Base-by-base conservation (phyloP, 2,888 invertebrate genomes). In the Copidosoma aretas region DNA sequence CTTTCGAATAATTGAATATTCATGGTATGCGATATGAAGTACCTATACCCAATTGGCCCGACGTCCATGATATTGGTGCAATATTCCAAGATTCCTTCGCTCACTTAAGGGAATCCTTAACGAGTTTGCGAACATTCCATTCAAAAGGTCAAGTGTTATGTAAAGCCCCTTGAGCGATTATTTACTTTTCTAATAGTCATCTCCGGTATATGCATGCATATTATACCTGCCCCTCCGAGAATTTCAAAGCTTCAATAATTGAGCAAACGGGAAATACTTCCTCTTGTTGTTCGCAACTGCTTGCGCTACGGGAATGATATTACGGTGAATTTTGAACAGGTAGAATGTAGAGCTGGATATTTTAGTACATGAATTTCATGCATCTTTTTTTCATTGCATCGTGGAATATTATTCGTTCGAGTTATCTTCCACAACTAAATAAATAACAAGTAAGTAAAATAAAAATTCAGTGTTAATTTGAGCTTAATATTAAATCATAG, bases 101-200 rank as follows among this genome's bases (percentile, higher is more conserved):
- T 39, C 39, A 57, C 41, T 57, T 21, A 14, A 57, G 21, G 19
- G 57, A 39, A n/a, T 46, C 39, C 32, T 57, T 12, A 19, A 57
- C 12, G 39, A 57, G 57, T 41, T 39, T 41, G 10, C 12, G 39
- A 41, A 39, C 41, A 58, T 41, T 58, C 41, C 41, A 43, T 21
- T 15, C 19, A 43, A 43, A 1, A 41, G 41, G 58, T 58, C 58
- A 58, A 58, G 58, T 41, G 58, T 58, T 58, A 58, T 58, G 58
- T 22, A 58, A 58, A 58, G 58, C 58, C 43, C n/a, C 58, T 58
- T 43, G 14, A 51, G 43, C 43, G 43, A 46, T 46, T 46, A 46
- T 46, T 46, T 46, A 46, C 43, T 46, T 46, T 46, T 12, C 3
- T 2, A 46, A 46, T 3, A 46, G 43, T 17, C 3, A 46, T 12